Evolutionary conservation across 2,797 vertebrate species (phyloP), one percentile per base, ranked within the genome.

Genomic region (Hapalemur alaotrensis): DNA sequence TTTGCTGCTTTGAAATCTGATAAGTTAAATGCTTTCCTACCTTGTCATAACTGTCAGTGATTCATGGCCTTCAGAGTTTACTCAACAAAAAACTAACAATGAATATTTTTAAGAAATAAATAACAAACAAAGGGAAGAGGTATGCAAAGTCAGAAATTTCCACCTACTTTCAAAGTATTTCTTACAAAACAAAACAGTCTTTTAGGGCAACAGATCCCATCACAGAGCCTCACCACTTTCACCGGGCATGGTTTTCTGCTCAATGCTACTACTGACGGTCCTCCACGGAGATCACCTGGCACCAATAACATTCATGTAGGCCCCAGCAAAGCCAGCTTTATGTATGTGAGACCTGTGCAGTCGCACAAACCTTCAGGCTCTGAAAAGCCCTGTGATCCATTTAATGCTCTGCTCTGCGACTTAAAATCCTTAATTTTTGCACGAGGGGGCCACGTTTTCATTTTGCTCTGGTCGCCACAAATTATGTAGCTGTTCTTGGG

Each of bases 1-100:
- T 67, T 48, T 67, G 2, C 32, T 96, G 48, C 20, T 30, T 97
- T n/a, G 86, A 95, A 97, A 96, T 89, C 3, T 30, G 96, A 15
- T 85, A 63, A 30, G 11, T 91, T 61, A 57, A 80, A 88, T 50
- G 0, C 7, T 96, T 90, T n/a, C 38, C 8, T 84, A 69, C 78
- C 46, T 95, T 97, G 10, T 95, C 54, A 83, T 95, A 97, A 91
- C 89, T 91, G 23, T 30, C 38, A 89, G 2, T 52, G 23, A 79
- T 89, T 97, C 8, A 72, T 82, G 43, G 4, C 18, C 96, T 65
- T n/a, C 0, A 61, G 30, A 52, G 5, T 41, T 65, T 69, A n/a
- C 2, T 35, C 13, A 65, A 14, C 76, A 17, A 76, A 93, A 97
- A 85, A 22, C 4, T 91, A 65, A 70, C 3, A 57, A n/a, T 32